Conservation (phyloP, 2,888 invertebrate species). For the Pegoplata infirma region DNA sequence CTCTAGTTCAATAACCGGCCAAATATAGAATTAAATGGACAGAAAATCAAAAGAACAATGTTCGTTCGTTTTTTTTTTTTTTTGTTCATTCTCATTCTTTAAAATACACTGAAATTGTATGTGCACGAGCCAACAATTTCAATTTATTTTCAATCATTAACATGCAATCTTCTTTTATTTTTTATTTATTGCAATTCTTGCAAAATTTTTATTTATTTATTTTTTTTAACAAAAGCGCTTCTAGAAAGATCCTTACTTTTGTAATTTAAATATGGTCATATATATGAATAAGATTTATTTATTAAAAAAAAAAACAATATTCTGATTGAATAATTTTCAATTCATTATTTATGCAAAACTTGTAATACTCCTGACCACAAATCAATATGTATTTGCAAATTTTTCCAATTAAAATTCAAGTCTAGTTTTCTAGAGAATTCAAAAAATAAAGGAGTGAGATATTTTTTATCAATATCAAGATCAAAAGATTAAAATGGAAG, state of each 20-base stretch:
- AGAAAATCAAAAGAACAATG: neutral
- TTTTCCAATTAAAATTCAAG: slow-evolving; percentile 50
- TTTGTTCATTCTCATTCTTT: neutral
- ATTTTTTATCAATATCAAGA: neutral
- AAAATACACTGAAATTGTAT: slow-evolving; percentile 30
- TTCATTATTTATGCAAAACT: slow-evolving; percentile 50
- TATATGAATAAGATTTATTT: slow-evolving; percentile 32
- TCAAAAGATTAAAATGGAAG: no score
- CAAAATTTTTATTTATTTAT: slow-evolving; percentile 14
- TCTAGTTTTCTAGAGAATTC: slow-evolving; percentile 39
- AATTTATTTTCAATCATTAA: slow-evolving; percentile 57
- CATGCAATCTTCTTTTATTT: slow-evolving; percentile 54
- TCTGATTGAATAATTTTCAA: slow-evolving; percentile 11
- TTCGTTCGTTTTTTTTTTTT: no score
- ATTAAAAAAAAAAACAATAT: slow-evolving; percentile 34
- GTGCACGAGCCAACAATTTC: slow-evolving; percentile 63
- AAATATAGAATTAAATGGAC: slow-evolving; percentile 24
- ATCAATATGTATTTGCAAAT: neutral
- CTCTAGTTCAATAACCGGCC: slow-evolving; percentile 62
- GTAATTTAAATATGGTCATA: slow-evolving; percentile 22
- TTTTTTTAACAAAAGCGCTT: slow-evolving; percentile 18
- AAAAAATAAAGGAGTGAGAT: neutral
- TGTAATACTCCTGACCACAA: slow-evolving; percentile 34
- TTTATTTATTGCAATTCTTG: slow-evolving; percentile 29
- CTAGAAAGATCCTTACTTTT: slow-evolving; percentile 43